phyloP scores from a whole-genome alignment of 1,140 invertebrate genomes.

The Harlomillsia oculata region DNA sequence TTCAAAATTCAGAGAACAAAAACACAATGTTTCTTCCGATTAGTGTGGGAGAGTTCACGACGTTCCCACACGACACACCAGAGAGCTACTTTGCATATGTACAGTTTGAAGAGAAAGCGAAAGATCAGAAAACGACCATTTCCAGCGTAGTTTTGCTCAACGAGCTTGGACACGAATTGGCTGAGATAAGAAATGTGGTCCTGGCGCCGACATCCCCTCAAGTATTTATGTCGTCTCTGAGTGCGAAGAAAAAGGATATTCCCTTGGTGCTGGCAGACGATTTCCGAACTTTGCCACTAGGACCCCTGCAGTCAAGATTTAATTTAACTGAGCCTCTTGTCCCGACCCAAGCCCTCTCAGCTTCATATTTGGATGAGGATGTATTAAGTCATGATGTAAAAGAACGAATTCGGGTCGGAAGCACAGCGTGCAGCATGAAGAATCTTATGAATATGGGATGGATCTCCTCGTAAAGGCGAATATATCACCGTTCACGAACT shows the following conservation, averaged over 20 bases:
- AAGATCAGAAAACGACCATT: background rate
- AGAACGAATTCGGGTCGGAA: too few species aligned
- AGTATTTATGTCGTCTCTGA: constrained; percentile 1
- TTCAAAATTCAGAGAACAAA: background rate
- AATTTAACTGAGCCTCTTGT: constrained; percentile 1
- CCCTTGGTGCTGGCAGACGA: constrained; percentile 8
- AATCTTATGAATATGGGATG: too few species aligned
- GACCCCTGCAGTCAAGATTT: background rate
- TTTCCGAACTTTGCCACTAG: background rate
- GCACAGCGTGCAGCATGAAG: too few species aligned
- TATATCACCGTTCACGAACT: too few species aligned
- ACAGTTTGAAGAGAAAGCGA: background rate
- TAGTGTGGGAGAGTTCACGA: constrained; percentile 17
- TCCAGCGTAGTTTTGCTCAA: background rate
- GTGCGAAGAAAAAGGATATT: background rate
- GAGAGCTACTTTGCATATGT: background rate
- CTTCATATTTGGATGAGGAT: too few species aligned
- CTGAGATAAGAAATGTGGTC: background rate
- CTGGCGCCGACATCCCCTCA: background rate
- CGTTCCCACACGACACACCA: background rate
- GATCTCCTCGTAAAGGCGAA: too few species aligned
- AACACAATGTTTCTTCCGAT: constrained; percentile 10
- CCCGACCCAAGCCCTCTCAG: too few species aligned
- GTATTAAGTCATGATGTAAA: too few species aligned
- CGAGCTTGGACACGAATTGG: constrained; percentile 4